phyloP scores from a whole-genome alignment of 2,797 vertebrate genomes.

The Channa striata region DNA sequence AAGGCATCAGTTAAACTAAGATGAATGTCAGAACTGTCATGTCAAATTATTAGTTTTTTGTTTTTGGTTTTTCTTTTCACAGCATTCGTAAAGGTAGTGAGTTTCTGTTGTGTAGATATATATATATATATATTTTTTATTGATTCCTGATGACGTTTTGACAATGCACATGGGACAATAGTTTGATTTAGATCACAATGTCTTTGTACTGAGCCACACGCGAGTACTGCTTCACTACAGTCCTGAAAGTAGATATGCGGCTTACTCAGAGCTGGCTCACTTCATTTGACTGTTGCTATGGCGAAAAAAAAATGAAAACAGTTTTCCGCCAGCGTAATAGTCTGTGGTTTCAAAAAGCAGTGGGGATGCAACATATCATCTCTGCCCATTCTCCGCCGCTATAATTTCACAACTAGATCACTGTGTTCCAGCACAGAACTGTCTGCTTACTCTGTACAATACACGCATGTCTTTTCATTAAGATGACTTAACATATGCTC shows the following conservation, averaged over 20 bases:
- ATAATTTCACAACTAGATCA: conserved; percentile 57
- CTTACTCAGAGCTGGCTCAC: conserved; percentile 60
- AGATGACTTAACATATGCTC: conserved; percentile 17
- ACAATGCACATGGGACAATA: conserved; percentile 7
- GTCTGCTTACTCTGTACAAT: conserved; percentile 7
- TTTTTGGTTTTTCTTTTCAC: conserved; percentile 3
- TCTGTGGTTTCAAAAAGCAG: conserved; percentile 68
- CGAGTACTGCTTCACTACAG: conserved; percentile 41
- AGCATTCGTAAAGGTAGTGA: background rate
- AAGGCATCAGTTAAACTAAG: conserved; percentile 11
- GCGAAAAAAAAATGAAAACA: conserved; percentile 75
- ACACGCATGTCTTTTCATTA: conserved; percentile 17
- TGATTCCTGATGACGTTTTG: conserved; percentile 27
- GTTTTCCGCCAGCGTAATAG: conserved; percentile 45
- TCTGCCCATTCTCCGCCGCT: conserved; percentile 35
- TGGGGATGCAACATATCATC: conserved; percentile 49
- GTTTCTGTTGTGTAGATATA: too few relatives aligned
- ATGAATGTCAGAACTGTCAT: background rate
- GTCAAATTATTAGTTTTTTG: background rate
- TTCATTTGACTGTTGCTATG: conserved; percentile 79
- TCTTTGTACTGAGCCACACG: conserved; percentile 47
- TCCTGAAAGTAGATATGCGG: conserved; percentile 65
- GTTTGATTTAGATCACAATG: conserved; percentile 34
- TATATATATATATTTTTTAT: too few relatives aligned
- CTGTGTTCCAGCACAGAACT: conserved; percentile 25